phyloP scores from a whole-genome alignment of 2,113 vertebrate species.

The Pituophis catenifer region DNA sequence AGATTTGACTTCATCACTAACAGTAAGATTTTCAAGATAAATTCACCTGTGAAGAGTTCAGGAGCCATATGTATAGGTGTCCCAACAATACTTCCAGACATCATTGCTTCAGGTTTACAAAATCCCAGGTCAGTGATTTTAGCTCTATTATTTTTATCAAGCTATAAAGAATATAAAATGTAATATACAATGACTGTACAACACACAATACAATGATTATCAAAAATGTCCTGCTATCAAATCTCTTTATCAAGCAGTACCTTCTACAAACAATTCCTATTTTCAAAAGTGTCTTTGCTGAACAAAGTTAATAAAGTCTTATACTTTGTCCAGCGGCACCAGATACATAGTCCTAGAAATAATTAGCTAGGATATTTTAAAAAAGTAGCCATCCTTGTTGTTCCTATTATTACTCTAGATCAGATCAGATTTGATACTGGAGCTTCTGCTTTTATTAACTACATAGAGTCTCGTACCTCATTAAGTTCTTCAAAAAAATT shows the following conservation, averaged over 20 bases:
- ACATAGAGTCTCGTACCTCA: not conserved
- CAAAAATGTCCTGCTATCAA: not conserved
- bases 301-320: not conserved
- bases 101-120: constrained; percentile 99
- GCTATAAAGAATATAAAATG: constrained; percentile 63
- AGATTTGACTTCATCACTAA: not conserved
- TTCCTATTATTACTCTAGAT: not conserved
- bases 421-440: not conserved
- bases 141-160: constrained; percentile 93
- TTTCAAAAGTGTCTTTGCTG: not conserved
- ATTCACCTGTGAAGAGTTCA: constrained; percentile 94
- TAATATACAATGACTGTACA: not conserved
- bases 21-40: not conserved
- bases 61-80: constrained; percentile 99
- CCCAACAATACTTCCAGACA: constrained; percentile 98
- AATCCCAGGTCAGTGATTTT: constrained; percentile 98
- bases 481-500: not conserved
- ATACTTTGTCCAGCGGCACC: not conserved
- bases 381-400: not conserved
- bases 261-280: not conserved
- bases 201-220: not conserved
- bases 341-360: not conserved
- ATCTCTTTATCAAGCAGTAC: not conserved
- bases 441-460: not conserved
- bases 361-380: not conserved